These are phyloP conservation scores for Paradoxurus hermaphroditus DNA, from an alignment of 2,113 vertebrate species.

Conservation along the genomic window DNA sequence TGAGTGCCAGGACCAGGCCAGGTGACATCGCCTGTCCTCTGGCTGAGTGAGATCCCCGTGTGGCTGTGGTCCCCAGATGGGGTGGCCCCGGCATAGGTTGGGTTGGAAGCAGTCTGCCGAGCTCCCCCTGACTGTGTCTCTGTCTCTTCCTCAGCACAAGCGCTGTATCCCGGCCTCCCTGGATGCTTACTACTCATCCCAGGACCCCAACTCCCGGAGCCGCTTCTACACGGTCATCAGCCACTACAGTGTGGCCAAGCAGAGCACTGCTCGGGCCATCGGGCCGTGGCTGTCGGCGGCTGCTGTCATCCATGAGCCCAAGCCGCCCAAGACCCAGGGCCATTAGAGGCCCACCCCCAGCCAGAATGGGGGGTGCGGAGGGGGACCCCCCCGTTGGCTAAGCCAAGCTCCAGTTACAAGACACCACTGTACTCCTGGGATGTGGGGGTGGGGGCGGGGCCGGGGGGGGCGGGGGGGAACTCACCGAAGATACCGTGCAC, in stretches of 20 bases:
- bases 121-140: not conserved
- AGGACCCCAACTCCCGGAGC: slow-evolving; percentile 95
- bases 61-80: fast-evolving
- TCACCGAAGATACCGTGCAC: slow-evolving; percentile 60
- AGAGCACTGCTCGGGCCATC: slow-evolving; percentile 95
- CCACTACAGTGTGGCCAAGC: slow-evolving; percentile 99
- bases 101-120: not conserved
- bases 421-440: slow-evolving; percentile 69
- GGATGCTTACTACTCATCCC: slow-evolving; percentile 96
- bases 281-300: slow-evolving; percentile 95
- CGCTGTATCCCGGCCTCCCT: slow-evolving; percentile 97
- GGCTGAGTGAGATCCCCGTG: not conserved
- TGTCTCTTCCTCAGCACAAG: slow-evolving; percentile 89
- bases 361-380: slow-evolving; percentile 27
- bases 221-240: slow-evolving; percentile 99
- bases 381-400: slow-evolving; percentile 59
- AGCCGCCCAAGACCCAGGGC: slow-evolving; percentile 91
- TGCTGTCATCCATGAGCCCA: slow-evolving; percentile 89
- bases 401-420: slow-evolving; percentile 74
- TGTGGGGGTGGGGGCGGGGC: slow-evolving; percentile 22
- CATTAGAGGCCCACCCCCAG: slow-evolving; percentile 83
- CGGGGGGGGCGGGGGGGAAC: slow-evolving; percentile 46
- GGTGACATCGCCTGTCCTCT: not conserved
- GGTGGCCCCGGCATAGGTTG: fast-evolving
- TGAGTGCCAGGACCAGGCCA: not conserved